Evolutionary conservation across 2,113 vertebrate species (phyloP), one percentile per base, ranked within the genome.

Genomic region (Pseudorasbora parva): DNA sequence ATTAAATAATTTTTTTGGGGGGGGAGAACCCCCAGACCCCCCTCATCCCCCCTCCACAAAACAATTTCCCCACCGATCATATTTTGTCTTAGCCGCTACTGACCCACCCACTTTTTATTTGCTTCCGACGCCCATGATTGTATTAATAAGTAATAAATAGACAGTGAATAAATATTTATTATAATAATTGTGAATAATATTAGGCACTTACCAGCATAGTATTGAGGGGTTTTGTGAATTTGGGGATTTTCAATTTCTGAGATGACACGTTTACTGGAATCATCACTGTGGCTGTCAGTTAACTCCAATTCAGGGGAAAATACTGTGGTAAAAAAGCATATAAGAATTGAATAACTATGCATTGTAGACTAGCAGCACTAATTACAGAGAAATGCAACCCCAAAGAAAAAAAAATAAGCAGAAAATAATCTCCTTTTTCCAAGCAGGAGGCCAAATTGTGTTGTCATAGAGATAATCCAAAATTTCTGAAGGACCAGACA

Each of bases 161-260:
- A 74, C 17, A 5, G 43, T 17, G 2, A 51, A 27, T 23, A 19
- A 30, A 21, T 19, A 15, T 27, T 5, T 30, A 75, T 5, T 10
- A 21, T 4, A 68, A 37, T 56, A 37, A 77, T 56, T 77, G 2
- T 2, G 11, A 76, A 37, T n/a, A 51, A 37, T 23, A 37, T n/a
- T 15, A 64, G 14, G 7, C 56, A 80, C 84, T 11, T 73, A 88
- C 88, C 88, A 68, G 66, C 47, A 54, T 84, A 88, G 60, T 56
- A 62, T 11, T 64, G 78, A 33, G 37, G 3, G 41, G 73, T 27
- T 41, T 45, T 87, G 56, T 80, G 79, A 41, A 30, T 51, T 17
- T 11, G 12, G 1, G 30, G 57, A 4, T 47, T 27, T 66, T 81
- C 81, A 27, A 21, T 11, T 69, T 74, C 56, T 60, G 27, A 19